A percentile compares a stretch with the other conserved stretches of the same genome.
Conservation (phyloP, 2,113 vertebrate genomes). For the Tricholaema leucomelas region DNA sequence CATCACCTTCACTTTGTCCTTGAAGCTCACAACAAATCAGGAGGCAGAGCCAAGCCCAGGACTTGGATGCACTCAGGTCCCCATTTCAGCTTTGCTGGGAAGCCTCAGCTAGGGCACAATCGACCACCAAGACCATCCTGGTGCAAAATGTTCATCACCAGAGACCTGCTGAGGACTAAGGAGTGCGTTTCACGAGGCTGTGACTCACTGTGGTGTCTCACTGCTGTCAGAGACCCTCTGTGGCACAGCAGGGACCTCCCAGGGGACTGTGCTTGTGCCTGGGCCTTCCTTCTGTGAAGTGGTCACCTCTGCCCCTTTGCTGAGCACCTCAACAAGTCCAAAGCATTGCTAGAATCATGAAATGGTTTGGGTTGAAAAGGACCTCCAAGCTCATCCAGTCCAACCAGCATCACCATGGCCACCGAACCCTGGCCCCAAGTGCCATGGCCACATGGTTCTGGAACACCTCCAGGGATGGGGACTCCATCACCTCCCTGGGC, state of each 20-base stretch:
- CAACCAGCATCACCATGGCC: no score
- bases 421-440: neutral
- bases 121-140: neutral
- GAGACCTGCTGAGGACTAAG: neutral
- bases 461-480: no score
- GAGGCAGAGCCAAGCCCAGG: neutral
- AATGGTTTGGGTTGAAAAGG: no score
- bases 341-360: no score
- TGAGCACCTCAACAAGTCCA: fast-evolving
- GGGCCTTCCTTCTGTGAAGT: fast-evolving
- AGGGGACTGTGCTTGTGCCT: neutral
- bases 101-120: neutral
- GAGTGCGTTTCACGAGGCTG: fast-evolving
- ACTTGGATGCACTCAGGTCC: neutral
- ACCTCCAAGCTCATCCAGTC: no score
- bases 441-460: no score
- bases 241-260: neutral
- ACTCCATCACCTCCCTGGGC: no score
- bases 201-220: fast-evolving
- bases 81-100: neutral
- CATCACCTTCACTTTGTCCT: neutral
- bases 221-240: fast-evolving
- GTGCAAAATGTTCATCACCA: fast-evolving
- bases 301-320: neutral
- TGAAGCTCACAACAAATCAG: neutral